Base-by-base conservation (phyloP, 2,113 vertebrate genomes). In the Clarias batrachus region DNA sequence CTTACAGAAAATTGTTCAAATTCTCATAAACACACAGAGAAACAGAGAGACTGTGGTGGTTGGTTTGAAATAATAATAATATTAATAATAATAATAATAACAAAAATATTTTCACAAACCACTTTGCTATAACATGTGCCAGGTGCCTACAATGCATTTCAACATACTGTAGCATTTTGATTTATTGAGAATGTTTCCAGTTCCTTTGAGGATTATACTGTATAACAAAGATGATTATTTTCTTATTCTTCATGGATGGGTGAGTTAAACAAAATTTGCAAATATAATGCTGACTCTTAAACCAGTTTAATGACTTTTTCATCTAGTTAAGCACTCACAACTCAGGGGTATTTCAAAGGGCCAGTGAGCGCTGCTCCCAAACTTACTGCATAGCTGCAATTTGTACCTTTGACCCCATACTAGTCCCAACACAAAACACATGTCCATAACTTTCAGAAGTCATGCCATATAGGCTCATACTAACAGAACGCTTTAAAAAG, bases 361-460 rank as follows among this genome's bases (percentile, higher is more conserved):
- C 54, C 10, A n/a, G 21, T 60, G 23, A 59, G 21, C 10, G 3
- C 68, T 37, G 57, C 41, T 23, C 2, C 14, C 17, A 85, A 25
- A 60, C 48, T 77, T n/a, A 48, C 83, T 77, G 27, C 66, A 71
- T 59, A 14, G 54, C 30, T 41, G 27, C 33, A 41, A 30, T 48
- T 59, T 76, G 25, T 25, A 78, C 60, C 74, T 78, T 66, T 85
- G 76, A 85, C 76, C 74, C 52, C 19, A 63, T 52, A 33, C n/a
- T 7, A 79, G n/a, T 30, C 25, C 25, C 73, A 85, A 78, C 48
- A n/a, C 52, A 68, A 68, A 85, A 85, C 84, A 85, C 62, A 85
- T 84, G 82, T 37, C 63, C 54, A 54, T 41, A 52, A 62, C n/a
- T 23, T 79, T 79, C n/a, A 30, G 54, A 79, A 59, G 59, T 8